Evolutionary conservation across 2,888 invertebrate species (phyloP), one percentile per base, ranked within the genome.

Genomic region (Chrysina gloriosa): DNA sequence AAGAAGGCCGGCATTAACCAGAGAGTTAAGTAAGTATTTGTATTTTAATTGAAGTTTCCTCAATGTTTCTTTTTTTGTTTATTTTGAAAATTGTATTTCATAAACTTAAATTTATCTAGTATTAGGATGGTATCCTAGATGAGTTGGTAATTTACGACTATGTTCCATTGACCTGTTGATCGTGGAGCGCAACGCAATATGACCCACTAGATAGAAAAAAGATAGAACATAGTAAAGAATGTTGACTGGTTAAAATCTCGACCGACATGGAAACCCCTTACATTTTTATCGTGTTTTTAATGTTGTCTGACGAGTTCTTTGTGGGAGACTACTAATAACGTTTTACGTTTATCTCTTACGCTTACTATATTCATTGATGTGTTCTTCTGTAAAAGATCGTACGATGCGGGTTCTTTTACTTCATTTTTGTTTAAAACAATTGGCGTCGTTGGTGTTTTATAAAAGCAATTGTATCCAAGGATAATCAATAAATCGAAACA

Each of bases 1-100:
- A 72, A 82, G 87, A 73, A 74, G 84, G 73, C 83, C 86, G 0
- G 84, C 84, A 0, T 79, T 85, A 6, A 86, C 86, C 0, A 81
- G 87, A 74, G 86, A 86, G 80, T 75, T 87, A 67, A 86, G 87
- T 87, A 79, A 85, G 85, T 80, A 19, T n/a, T 34, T 36, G 9
- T 11, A 48, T 45, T n/a, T n/a, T n/a, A n/a, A 29, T 29, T 7
- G 31, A 29, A 29, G 5, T n/a, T 7, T 9, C 9, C 19, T 3
- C 19, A 45, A 19, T 45, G 5, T 42, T 14, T 16, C 16, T 7
- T 14, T 42, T 1, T 42, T 31, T 31, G 4, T 45, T 45, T 19
- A 50, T 29, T 25, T 29, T n/a, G n/a, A n/a, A n/a, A n/a, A n/a
- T n/a, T n/a, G n/a, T n/a, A n/a, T n/a, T n/a, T n/a, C n/a, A n/a